Evolutionary conservation across 1,140 invertebrate genomes (phyloP).

Genomic region (Samia ricini): DNA sequence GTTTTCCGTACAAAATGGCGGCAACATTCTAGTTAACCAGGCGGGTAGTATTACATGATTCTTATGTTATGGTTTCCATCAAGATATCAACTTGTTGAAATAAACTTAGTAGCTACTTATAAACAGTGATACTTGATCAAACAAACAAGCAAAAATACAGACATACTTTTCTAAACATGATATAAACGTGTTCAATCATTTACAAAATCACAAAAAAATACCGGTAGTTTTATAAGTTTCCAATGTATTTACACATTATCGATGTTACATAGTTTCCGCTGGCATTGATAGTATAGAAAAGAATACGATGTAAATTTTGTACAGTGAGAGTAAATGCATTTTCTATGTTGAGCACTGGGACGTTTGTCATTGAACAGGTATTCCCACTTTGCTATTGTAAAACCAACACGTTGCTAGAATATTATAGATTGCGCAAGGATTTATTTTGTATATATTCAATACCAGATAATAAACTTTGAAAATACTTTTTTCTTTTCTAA

Average conservation of each 20-base stretch:
- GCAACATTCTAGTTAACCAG: too few species aligned
- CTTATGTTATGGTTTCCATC: too few species aligned
- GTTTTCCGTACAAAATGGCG: too few species aligned
- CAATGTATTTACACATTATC: neutral
- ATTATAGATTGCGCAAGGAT: neutral
- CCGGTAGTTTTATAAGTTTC: neutral
- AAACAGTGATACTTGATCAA: too few species aligned
- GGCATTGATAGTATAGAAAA: neutral
- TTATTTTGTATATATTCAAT: neutral
- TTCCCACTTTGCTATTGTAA: constrained; percentile 10
- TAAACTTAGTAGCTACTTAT: too few species aligned
- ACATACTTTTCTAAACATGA: too few species aligned
- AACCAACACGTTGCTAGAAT: neutral
- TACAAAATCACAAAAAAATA: neutral
- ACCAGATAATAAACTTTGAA: neutral
- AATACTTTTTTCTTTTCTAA: neutral
- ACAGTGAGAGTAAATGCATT: constrained; percentile 7
- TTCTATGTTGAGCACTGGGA: constrained; percentile 6
- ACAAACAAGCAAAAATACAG: too few species aligned
- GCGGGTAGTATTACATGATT: too few species aligned
- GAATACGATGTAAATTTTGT: neutral
- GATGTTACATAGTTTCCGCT: neutral
- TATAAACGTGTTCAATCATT: too few species aligned
- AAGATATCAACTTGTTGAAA: too few species aligned
- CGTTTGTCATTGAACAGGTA: constrained; percentile 10